Conservation (phyloP, 2,888 invertebrate species). For the Trissolcus brochymenae region DNA sequence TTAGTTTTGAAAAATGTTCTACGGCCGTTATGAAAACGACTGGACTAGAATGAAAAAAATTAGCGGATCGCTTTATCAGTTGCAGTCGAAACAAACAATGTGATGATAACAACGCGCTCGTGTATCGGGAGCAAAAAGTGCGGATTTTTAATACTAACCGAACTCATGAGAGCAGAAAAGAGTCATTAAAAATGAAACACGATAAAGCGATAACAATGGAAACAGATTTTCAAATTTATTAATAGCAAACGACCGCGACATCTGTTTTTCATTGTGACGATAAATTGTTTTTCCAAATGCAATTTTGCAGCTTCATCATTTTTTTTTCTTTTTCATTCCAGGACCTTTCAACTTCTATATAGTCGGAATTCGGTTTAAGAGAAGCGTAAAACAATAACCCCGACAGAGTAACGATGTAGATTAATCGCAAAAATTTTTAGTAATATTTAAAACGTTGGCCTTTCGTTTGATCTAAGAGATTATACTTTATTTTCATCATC, state of each 20-base stretch:
- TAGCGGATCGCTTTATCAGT: conserved; percentile 36
- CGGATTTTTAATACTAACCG: conserved; percentile 41
- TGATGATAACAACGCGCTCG: conserved; percentile 57
- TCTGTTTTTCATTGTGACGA: background rate
- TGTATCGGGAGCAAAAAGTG: conserved; percentile 49
- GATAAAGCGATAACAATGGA: conserved; percentile 43
- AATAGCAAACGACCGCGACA: conserved; percentile 6
- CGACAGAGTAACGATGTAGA: background rate
- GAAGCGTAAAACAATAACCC: background rate
- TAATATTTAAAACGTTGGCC: too few species aligned
- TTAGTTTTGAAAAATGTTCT: conserved; percentile 9
- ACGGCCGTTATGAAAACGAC: conserved; percentile 31
- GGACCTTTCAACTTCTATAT: too few species aligned
- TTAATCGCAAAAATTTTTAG: background rate
- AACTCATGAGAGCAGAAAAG: conserved; percentile 32
- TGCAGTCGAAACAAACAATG: conserved; percentile 64
- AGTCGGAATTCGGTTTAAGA: too few species aligned
- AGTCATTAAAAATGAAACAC: conserved; percentile 45
- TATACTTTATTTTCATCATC: too few species aligned
- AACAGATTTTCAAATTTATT: conserved; percentile 23
- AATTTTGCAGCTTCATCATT: too few species aligned
- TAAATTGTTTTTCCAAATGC: too few species aligned
- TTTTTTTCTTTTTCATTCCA: too few species aligned
- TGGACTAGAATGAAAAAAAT: conserved; percentile 24
- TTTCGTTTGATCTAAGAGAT: too few species aligned